A percentile compares a stretch with the other conserved stretches of the same genome.
These are phyloP conservation scores for Clavelina lepadiformis DNA, from an alignment of 23 tunicate species.

Conservation along the genomic window DNA sequence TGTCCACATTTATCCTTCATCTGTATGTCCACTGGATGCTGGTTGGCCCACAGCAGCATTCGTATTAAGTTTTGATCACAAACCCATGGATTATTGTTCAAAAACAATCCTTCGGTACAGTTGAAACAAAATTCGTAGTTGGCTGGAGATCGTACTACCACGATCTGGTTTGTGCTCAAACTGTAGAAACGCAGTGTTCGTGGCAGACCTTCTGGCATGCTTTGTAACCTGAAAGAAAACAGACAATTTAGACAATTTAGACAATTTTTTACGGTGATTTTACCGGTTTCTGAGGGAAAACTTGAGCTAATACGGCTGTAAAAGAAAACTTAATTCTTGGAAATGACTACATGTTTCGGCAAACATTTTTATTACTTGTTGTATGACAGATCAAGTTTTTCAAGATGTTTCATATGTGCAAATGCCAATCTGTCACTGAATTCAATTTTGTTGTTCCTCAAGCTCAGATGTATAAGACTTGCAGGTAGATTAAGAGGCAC, in stretches of 20 bases:
- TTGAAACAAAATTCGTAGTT: conserved; percentile 55
- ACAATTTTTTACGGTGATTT: background rate
- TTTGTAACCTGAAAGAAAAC: conserved; percentile 21
- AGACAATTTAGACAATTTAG: background rate
- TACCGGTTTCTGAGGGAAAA: background rate
- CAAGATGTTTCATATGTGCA: conserved; percentile 2
- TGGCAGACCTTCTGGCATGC: conserved; percentile 53
- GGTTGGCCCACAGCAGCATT: conserved; percentile 50
- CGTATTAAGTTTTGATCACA: conserved; percentile 47
- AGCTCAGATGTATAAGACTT: background rate
- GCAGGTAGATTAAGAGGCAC: conserved; percentile 22
- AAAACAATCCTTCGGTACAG: conserved; percentile 9
- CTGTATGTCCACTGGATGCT: background rate
- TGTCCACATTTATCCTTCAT: background rate
- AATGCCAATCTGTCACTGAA: conserved; percentile 11
- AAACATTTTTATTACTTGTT: conserved; percentile 17
- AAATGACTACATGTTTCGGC: background rate
- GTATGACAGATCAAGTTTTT: background rate
- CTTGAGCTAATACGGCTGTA: too few species aligned
- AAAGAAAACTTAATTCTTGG: background rate
- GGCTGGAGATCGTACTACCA: conserved; percentile 24
- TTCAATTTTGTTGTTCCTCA: conserved; percentile 10
- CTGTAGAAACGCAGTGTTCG: conserved; percentile 6
- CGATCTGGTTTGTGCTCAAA: conserved; percentile 33
- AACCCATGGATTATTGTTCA: conserved; percentile 56